Percentiles rank a stretch among this genome's conserved stretches.
phyloP scores from a whole-genome alignment of 1,140 invertebrate genomes.

The Oreohelix idahoensis region DNA sequence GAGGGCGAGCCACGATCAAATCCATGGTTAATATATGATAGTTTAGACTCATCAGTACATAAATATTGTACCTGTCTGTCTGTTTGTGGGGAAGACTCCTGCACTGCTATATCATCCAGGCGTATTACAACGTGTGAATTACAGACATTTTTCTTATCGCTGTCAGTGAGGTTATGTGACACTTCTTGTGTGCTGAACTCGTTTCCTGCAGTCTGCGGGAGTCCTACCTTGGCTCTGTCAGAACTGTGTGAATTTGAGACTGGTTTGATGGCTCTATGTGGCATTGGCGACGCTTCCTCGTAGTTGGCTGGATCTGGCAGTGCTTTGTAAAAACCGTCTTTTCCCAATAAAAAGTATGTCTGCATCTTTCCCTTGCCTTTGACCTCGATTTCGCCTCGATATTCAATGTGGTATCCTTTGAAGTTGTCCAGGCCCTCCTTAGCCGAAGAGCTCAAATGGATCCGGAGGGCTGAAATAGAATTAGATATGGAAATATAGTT shows the following conservation, averaged over 20 bases:
- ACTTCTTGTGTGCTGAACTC: too few species aligned
- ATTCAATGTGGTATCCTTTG: slow-evolving; percentile 57
- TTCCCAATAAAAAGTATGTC: slow-evolving; percentile 89
- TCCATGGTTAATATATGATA: background rate
- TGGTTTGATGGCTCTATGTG: background rate
- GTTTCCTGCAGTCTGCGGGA: too few species aligned
- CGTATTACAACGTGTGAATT: too few species aligned
- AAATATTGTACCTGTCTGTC: too few species aligned
- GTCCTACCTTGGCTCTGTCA: background rate
- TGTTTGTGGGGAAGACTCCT: too few species aligned
- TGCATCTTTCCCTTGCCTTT: slow-evolving; percentile 89
- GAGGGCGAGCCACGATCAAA: background rate
- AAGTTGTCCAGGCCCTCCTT: slow-evolving; percentile 54
- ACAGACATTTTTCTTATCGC: too few species aligned
- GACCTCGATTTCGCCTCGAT: slow-evolving; percentile 63
- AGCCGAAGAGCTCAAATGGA: slow-evolving; percentile 60
- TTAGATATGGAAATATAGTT: too few species aligned
- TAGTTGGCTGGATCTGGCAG: slow-evolving; percentile 44
- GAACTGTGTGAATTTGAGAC: background rate
- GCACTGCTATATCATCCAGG: too few species aligned
- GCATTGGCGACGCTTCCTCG: background rate
- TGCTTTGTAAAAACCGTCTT: slow-evolving; percentile 56
- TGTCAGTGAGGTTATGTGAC: too few species aligned
- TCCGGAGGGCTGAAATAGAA: slow-evolving; percentile 57
- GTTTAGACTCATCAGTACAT: background rate